phyloP scores from a whole-genome alignment of 2,888 invertebrate species.

The Spatulosminthurus flaviceps region DNA sequence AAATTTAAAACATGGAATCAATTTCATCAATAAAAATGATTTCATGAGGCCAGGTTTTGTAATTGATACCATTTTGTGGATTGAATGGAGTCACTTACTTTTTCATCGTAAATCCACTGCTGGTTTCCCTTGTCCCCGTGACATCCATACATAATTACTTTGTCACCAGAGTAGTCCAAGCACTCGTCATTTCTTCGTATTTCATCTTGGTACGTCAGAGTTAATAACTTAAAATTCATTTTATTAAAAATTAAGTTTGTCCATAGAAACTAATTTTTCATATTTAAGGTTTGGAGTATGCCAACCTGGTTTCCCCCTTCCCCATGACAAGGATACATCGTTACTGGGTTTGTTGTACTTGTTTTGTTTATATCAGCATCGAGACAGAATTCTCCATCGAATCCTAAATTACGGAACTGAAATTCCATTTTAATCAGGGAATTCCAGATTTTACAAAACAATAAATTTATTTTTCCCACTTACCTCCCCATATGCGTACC shows the following conservation, averaged over 20 bases:
- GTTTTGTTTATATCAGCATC: slow-evolving; percentile 94
- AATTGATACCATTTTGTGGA: too few species aligned
- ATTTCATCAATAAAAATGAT: too few species aligned
- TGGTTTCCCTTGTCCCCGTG: slow-evolving; percentile 91
- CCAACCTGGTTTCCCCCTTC: slow-evolving; percentile 99
- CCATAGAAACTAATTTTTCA: too few species aligned
- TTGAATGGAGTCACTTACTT: too few species aligned
- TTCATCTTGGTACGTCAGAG: slow-evolving; percentile 88
- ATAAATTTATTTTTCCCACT: neutral
- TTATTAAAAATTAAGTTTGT: slow-evolving; percentile 66
- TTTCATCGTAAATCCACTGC: slow-evolving; percentile 79
- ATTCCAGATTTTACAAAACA: neutral
- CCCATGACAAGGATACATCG: slow-evolving; percentile 97
- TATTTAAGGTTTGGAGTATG: too few species aligned
- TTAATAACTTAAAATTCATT: slow-evolving; percentile 9
- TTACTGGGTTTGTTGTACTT: slow-evolving; percentile 94
- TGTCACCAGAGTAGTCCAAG: slow-evolving; percentile 92
- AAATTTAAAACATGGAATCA: slow-evolving; percentile 71
- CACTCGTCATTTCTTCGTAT: slow-evolving; percentile 95
- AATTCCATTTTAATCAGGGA: neutral
- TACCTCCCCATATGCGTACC: slow-evolving; percentile 98
- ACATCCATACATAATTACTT: slow-evolving; percentile 87
- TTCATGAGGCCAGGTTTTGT: too few species aligned
- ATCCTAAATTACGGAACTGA: slow-evolving; percentile 85
- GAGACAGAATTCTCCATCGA: slow-evolving; percentile 88